Conservation (phyloP, 2,888 invertebrate species). For the Tenthredo livida region DNA sequence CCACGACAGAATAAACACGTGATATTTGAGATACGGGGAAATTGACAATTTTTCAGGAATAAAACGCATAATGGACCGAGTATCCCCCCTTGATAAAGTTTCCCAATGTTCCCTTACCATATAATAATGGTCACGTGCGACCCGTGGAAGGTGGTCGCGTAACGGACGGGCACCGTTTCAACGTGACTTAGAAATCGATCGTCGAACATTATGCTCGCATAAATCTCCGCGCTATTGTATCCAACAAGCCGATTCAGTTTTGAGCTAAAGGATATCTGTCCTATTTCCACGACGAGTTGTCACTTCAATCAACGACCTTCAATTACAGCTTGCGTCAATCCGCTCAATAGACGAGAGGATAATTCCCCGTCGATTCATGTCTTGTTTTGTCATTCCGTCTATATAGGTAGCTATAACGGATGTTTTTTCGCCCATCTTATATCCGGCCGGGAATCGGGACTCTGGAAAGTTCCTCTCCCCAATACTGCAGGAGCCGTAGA, state of each 20-base stretch:
- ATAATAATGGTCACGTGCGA: slow-evolving; percentile 2
- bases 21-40: not conserved
- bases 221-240: not conserved
- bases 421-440: not conserved
- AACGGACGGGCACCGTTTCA: not conserved
- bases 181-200: slow-evolving; percentile 25
- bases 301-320: not conserved
- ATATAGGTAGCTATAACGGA: not conserved
- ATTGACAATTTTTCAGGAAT: not conserved
- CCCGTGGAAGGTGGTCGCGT: slow-evolving; percentile 1
- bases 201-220: not conserved
- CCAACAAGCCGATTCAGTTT: slow-evolving; percentile 13
- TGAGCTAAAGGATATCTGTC: not conserved
- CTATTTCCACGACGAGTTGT: not conserved
- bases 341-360: not conserved
- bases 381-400: not conserved
- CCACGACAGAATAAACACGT: not conserved
- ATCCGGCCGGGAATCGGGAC: not conserved
- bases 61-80: not conserved
- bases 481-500: not conserved
- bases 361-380: not conserved
- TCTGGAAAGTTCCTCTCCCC: not conserved
- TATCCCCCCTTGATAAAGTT: not conserved
- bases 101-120: not conserved
- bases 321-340: not conserved